phyloP scores from a whole-genome alignment of 2,888 invertebrate species.

The Nematopogon swammerdamellus region DNA sequence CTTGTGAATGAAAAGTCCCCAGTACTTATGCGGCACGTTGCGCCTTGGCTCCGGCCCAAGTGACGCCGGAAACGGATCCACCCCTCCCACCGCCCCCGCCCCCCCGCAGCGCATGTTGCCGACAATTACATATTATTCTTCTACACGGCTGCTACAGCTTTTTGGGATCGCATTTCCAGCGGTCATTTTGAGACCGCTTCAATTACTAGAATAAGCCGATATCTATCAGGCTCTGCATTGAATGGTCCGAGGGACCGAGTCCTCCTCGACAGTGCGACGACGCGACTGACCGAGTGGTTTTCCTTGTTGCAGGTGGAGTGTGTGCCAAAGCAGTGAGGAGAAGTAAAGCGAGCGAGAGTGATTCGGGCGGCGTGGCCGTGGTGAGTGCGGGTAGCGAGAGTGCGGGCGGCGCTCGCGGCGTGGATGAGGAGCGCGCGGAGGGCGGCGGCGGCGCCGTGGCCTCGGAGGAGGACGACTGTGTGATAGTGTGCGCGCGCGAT shows the following conservation, averaged over 20 bases:
- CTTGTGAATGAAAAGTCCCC: neutral
- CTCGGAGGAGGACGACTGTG: constrained; percentile 63
- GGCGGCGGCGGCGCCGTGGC: constrained; percentile 54
- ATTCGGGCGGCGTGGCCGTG: constrained; percentile 22
- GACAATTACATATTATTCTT: too few species aligned
- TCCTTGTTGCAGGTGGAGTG: neutral
- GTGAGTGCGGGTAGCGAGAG: constrained; percentile 30
- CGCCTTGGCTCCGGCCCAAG: neutral
- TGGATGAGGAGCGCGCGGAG: constrained; percentile 30
- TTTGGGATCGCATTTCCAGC: too few species aligned
- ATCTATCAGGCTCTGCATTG: too few species aligned
- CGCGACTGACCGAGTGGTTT: too few species aligned
- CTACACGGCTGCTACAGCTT: too few species aligned
- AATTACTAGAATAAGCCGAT: too few species aligned
- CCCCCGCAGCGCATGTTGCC: too few species aligned
- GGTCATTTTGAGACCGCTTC: too few species aligned
- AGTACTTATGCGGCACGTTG: neutral
- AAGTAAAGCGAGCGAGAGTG: constrained; percentile 10
- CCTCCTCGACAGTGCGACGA: too few species aligned
- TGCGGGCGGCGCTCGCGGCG: constrained; percentile 37
- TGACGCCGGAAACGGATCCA: neutral
- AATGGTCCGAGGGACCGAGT: too few species aligned
- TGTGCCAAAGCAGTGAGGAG: neutral
- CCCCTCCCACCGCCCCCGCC: too few species aligned
- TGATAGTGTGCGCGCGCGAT: constrained; percentile 60